Base-by-base conservation (phyloP, 1,140 invertebrate species). In the Anastrepha ludens region DNA sequence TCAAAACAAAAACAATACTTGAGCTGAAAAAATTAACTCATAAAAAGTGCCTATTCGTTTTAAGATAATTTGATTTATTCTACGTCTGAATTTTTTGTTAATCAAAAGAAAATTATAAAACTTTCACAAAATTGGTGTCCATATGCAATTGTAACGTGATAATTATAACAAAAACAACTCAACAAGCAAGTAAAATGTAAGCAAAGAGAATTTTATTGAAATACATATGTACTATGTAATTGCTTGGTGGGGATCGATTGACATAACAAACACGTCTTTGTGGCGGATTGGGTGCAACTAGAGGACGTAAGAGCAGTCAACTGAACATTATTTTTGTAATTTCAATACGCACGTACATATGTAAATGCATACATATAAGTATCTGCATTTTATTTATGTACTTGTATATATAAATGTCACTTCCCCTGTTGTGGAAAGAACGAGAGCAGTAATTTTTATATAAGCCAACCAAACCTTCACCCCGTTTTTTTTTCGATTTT, bases 121-220 rank as follows among this genome's bases (percentile, higher is more conserved):
- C 9, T 81, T 81, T 44, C 39, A 20, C 41, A 20, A 81, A 81
- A 81, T 47, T 55, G 6, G 44, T 20, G 8, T 17, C 29, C 74
- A 81, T 17, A 81, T 81, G 74, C 74, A 81, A 81, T 55, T 81
- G 74, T 47, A 81, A 81, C 74, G 74, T 81, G 44, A 81, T 1
- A 81, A 81, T 81, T 55, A 81, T n/a, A 81, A 81, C 74, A 81
- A 81, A 81, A 29, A 47, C 74, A 13, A 81, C 20, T 55, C 55
- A 55, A 81, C 74, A 81, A 81, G n/a, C 47, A 81, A 78, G 55
- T 50, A 62, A 62, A 62, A 17, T 1, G 13, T 62, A 62, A 15
- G n/a, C n/a, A 62, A 17, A 62, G 13, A 62, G 4, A 62, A 29
- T 29, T 29, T 29, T 29, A 29, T 29, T 29, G 29, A 55, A 55